Base-by-base conservation (phyloP, 2,888 invertebrate genomes). In the Rugalucina vietnamica region DNA sequence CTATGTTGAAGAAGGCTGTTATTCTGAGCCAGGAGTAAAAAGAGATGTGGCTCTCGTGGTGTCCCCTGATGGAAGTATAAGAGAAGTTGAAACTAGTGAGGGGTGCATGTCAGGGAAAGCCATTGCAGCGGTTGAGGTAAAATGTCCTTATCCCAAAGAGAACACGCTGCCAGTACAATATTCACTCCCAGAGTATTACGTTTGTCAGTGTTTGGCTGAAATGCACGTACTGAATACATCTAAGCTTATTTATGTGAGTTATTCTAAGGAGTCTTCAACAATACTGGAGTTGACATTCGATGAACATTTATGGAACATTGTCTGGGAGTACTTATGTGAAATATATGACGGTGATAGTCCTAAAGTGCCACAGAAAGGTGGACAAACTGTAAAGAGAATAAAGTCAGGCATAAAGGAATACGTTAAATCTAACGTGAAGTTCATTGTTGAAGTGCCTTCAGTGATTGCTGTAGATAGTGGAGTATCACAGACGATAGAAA, bases 1-100 rank as follows among this genome's bases (percentile, higher is more conserved):
- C 49, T 85, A 76, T 27, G 60, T 72, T 8, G 83, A 86, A 39
- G 86, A 78, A 34, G 86, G 81, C 1, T 86, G 82, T 69, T 83
- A 83, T 57, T 21, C 79, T 29, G 32, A 43, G 21, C 18, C 65
- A 27, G 82, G 81, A 36, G n/a, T 49, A 37, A 71, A n/a, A 8
- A n/a, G 36, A n/a, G 69, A 73, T 1, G 39, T 72, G 29, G 60
- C 60, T 10, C 60, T 82, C 10, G 80, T 71, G 14, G 80, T 82
- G 5, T 85, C 85, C 5, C 85, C 85, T 27, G 85, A 82, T 65
- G 82, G 82, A n/a, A 75, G 79, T 39, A 39, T 85, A 21, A 10
- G 78, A 60, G 5, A 36, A 32, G 24, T 73, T 27, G 12, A n/a
- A 29, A 18, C 8, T 18, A 10, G 27, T n/a, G n/a, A 24, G n/a